These are phyloP conservation scores for Microcaecilia unicolor DNA, from an alignment of 2,797 vertebrate species.

Conservation along the genomic window DNA sequence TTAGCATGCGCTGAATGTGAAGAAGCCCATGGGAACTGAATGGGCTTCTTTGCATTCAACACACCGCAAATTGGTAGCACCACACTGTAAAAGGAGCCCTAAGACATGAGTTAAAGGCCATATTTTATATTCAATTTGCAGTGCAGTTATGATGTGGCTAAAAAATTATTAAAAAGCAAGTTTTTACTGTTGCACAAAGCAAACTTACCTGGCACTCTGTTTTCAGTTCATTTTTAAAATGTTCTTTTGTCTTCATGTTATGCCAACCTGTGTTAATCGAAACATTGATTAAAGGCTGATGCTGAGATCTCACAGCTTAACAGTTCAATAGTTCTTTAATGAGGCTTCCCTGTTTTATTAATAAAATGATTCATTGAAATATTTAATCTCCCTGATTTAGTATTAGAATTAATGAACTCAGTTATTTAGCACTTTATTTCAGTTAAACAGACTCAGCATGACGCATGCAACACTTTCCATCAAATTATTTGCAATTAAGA, in stretches of 20 bases:
- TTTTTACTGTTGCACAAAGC: constrained; percentile 4
- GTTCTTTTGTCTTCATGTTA: neutral
- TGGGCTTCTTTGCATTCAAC: no score
- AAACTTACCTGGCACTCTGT: neutral
- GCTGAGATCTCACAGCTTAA: constrained; percentile 38
- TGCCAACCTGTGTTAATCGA: constrained; percentile 38
- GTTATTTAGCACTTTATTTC: constrained; percentile 41
- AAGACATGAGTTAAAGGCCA: neutral
- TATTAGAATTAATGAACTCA: constrained; percentile 45
- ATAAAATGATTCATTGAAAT: constrained; percentile 55
- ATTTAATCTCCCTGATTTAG: constrained; percentile 51
- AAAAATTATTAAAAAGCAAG: no score
- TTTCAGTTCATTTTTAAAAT: no score
- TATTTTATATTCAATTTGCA: neutral
- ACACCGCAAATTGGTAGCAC: no score
- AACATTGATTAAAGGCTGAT: constrained; percentile 47
- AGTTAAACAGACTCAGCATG: constrained; percentile 24
- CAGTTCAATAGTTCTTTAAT: constrained; percentile 44
- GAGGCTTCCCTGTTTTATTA: constrained; percentile 43
- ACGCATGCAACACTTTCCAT: constrained; percentile 14
- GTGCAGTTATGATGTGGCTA: neutral
- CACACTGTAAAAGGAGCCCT: no score
- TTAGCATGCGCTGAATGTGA: no score
- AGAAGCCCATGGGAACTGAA: no score
- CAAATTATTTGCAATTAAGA: constrained; percentile 30